A percentile compares a stretch with the other conserved stretches of the same genome.
These are phyloP conservation scores for Homalodisca vitripennis DNA, from an alignment of 1,140 invertebrate genomes.

Conservation along the genomic window DNA sequence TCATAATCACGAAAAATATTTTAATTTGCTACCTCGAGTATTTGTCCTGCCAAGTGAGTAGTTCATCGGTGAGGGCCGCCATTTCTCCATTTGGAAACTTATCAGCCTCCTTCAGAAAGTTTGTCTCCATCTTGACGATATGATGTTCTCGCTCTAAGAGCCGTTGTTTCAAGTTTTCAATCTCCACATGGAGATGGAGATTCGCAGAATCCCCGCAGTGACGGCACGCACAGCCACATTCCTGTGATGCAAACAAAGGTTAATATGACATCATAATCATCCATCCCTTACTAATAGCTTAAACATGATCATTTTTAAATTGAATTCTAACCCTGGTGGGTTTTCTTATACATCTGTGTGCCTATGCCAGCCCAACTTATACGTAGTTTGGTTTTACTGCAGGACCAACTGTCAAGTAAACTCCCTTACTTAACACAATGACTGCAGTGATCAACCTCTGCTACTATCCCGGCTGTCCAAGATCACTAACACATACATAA, in stretches of 20 bases:
- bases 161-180: slow-evolving; percentile 80
- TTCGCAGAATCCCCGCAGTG: slow-evolving; percentile 54
- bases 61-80: slow-evolving; percentile 78
- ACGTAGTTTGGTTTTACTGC: no score
- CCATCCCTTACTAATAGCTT: no score
- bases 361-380: no score
- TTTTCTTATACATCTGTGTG: no score
- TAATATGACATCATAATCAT: not conserved
- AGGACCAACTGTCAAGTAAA: no score
- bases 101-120: slow-evolving; percentile 77
- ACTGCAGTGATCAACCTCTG: no score
- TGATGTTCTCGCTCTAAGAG: slow-evolving; percentile 77
- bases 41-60: slow-evolving; percentile 86
- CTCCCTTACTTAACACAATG: no score
- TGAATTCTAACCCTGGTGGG: no score
- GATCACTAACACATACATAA: no score
- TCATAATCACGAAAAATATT: slow-evolving; percentile 13
- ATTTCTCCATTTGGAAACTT: slow-evolving; percentile 70
- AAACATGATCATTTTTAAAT: no score
- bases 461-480: no score
- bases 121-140: slow-evolving; percentile 81
- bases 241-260: slow-evolving; percentile 53
- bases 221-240: slow-evolving; percentile 58
- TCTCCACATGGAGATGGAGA: slow-evolving; percentile 79
- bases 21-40: slow-evolving; percentile 69